A percentile compares a stretch with the other conserved stretches of the same genome.
phyloP scores from a whole-genome alignment of 35 echinoderm and acorn worm genomes.

The Diadema setosum region DNA sequence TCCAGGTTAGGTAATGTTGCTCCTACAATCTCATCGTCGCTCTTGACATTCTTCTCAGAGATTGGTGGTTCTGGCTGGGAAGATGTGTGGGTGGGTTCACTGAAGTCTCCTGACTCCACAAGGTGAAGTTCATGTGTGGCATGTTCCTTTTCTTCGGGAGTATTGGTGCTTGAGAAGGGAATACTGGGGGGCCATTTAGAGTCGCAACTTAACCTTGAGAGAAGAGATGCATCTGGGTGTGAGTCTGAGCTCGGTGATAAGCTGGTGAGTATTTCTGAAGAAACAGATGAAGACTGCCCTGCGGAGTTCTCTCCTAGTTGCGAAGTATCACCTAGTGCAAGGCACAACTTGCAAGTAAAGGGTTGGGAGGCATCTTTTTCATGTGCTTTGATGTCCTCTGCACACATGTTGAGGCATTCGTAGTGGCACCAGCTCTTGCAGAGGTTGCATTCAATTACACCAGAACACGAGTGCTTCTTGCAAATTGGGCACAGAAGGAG shows the following conservation, averaged over 20 bases:
- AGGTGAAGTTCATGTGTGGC: too few relatives aligned
- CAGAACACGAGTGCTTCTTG: background rate
- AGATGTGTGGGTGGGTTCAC: too few relatives aligned
- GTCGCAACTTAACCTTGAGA: background rate
- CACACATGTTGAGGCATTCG: background rate
- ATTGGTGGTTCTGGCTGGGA: too few relatives aligned
- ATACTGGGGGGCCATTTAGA: background rate
- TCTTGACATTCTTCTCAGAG: too few relatives aligned
- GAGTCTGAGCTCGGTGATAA: background rate
- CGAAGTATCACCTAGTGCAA: background rate
- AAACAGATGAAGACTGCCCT: background rate
- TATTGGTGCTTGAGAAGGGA: background rate
- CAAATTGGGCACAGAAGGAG: background rate
- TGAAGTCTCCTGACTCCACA: too few relatives aligned
- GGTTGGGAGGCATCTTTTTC: background rate
- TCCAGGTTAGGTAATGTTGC: too few relatives aligned
- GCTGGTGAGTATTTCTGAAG: background rate
- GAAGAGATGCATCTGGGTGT: background rate
- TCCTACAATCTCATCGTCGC: too few relatives aligned
- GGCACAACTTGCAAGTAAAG: background rate
- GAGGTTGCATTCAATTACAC: background rate
- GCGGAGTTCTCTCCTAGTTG: background rate
- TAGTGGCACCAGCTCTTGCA: background rate
- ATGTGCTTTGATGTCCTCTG: background rate
- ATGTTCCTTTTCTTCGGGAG: too few relatives aligned